Base-by-base conservation (phyloP, 2,113 vertebrate species). In the Salvelinus fontinalis region DNA sequence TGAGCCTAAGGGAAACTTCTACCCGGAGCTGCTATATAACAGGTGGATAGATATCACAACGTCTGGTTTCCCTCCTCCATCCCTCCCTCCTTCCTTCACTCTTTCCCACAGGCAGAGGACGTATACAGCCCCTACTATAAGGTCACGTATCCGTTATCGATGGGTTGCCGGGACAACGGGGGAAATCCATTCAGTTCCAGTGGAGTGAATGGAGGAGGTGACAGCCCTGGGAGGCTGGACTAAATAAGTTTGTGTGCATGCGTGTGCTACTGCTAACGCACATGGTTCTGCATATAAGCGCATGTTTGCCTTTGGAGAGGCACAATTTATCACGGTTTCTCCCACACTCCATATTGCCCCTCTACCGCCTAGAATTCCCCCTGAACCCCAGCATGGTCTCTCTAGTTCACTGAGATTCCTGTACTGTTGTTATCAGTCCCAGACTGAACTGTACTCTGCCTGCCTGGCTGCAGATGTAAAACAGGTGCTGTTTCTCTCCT, bases 401-500 rank as follows among this genome's bases (percentile, higher is more conserved):
- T 16, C 39, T 75, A 14, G 39, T 29, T 49, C 18, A 26, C 24
- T 8, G 13, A 29, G 54, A 62, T 66, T 75, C 77, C 62, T 68
- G 69, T 69, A 44, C 39, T 48, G 54, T 77, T 71, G 74, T 87
- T 90, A 92, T 91, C 91, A 83, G 86, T 20, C 85, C 69, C 75
- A 80, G 72, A 54, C 51, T 54, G 51, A 16, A 54, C 51, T 54
- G 51, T 54, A 18, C 16, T 18, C 51, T 49, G 66, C 75, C 27
- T 65, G 54, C 81, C 51, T 49, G 66, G 76, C 27, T 65, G 54
- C 81, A 88, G 89, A 93, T 90, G 87, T 88, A 84, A 91, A 92
- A 88, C 92, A 93, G 93, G 93, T 94, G 91, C 90, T 73, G 82
- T 69, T 87, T 62, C 82, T 79, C 81, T 31, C 76, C 82, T 75